Conservation (phyloP, 2,797 vertebrate species). For the Crax fasciolata region DNA sequence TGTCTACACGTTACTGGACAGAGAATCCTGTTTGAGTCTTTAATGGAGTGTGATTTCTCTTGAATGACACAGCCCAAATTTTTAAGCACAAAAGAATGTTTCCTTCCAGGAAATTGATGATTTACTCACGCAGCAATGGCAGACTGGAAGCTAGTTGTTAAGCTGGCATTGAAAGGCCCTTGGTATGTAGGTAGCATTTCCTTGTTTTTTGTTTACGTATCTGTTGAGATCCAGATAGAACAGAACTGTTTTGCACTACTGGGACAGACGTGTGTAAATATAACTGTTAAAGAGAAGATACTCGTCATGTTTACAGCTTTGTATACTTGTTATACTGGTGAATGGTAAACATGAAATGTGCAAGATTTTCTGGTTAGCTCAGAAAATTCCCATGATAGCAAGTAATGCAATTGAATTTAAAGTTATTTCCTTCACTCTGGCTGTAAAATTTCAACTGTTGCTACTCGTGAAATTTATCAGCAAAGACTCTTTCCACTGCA, state of each 20-base stretch:
- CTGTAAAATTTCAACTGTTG: background rate
- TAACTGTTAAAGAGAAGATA: background rate
- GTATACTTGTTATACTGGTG: background rate
- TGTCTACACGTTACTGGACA: background rate
- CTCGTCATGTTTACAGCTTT: background rate
- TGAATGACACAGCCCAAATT: background rate
- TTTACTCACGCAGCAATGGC: background rate
- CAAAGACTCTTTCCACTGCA: background rate
- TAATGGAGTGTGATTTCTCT: background rate
- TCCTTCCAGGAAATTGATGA: background rate
- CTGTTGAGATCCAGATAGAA: background rate
- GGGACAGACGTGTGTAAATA: constrained; percentile 13
- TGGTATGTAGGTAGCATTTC: background rate
- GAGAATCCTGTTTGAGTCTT: background rate
- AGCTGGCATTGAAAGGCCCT: background rate
- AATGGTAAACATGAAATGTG: background rate
- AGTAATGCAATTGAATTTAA: constrained; percentile 1
- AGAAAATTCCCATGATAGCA: constrained; percentile 1
- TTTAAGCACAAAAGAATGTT: background rate
- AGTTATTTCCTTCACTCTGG: background rate
- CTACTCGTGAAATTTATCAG: background rate
- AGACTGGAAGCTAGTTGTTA: background rate
- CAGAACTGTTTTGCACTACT: background rate
- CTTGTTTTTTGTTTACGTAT: background rate
- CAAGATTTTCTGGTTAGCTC: background rate